Percentiles rank a stretch among this genome's conserved stretches.
These are phyloP conservation scores for Myripristis jacobus DNA, from an alignment of 2,797 vertebrate species.

Conservation along the genomic window DNA sequence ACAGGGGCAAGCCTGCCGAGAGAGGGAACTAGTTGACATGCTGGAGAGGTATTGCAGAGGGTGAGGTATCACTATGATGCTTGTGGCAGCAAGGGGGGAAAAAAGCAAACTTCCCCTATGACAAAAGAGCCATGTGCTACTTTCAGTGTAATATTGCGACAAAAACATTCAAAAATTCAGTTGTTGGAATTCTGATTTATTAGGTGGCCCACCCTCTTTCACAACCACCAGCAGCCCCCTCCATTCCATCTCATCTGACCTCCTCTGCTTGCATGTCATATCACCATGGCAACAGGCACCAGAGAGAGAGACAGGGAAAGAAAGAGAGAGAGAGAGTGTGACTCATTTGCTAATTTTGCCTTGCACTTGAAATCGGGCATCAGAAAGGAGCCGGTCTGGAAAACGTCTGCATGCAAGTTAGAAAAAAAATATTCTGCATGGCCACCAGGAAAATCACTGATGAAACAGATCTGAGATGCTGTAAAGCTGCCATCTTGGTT, in stretches of 20 bases:
- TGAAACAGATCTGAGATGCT: constrained; percentile 23
- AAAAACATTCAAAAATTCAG: constrained; percentile 72
- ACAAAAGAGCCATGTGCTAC: constrained; percentile 24
- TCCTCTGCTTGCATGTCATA: constrained; percentile 81
- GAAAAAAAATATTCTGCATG: constrained; percentile 30
- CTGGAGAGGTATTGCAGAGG: constrained; percentile 51
- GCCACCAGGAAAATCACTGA: constrained; percentile 49
- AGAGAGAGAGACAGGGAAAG: constrained; percentile 57
- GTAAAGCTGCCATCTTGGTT: constrained; percentile 11
- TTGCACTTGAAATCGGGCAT: constrained; percentile 73
- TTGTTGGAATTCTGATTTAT: constrained; percentile 68
- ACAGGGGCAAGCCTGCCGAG: constrained; percentile 49
- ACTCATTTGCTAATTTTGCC: constrained; percentile 81
- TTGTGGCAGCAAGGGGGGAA: constrained; percentile 41
- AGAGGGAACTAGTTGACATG: constrained; percentile 66
- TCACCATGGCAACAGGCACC: constrained; percentile 84
- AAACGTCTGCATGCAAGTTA: constrained; percentile 29
- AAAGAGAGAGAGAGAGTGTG: constrained; percentile 40
- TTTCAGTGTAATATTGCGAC: constrained; percentile 33
- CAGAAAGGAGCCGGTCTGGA: constrained; percentile 57
- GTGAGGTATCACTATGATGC: constrained; percentile 45
- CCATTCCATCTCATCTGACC: constrained; percentile 79
- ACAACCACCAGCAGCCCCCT: constrained; percentile 70
- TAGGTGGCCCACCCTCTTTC: constrained; percentile 64
- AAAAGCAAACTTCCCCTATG: constrained; percentile 42